Percentiles rank a stretch among this genome's conserved stretches.
Conservation (phyloP, 2,888 invertebrate genomes). For the Parnassius glacialis region DNA sequence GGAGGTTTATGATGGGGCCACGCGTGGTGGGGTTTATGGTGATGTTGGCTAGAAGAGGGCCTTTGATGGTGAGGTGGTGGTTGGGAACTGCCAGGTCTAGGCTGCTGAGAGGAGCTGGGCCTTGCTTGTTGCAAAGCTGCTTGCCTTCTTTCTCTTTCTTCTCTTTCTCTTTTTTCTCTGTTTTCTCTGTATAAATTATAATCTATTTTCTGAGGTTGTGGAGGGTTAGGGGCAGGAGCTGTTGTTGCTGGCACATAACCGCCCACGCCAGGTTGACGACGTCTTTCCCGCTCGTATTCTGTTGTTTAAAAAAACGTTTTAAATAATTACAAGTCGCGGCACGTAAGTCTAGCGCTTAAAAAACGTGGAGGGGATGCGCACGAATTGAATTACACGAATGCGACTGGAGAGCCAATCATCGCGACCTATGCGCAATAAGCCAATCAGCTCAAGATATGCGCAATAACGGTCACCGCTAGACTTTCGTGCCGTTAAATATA, state of each 20-base stretch:
- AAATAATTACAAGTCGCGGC: background rate
- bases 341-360: too few relatives aligned
- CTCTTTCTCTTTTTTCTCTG: constrained; percentile 80
- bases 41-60: constrained; percentile 58
- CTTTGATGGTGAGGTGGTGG: constrained; percentile 55
- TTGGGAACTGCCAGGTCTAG: constrained; percentile 37
- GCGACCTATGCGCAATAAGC: too few relatives aligned
- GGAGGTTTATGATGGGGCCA: constrained; percentile 65
- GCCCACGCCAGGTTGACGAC: constrained; percentile 64
- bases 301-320: constrained; percentile 22
- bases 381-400: too few relatives aligned
- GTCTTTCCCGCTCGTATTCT: constrained; percentile 75
- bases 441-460: too few relatives aligned
- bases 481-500: too few relatives aligned
- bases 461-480: too few relatives aligned
- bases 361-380: too few relatives aligned
- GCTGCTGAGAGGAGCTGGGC: constrained; percentile 28
- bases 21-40: constrained; percentile 60
- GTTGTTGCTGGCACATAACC: constrained; percentile 69
- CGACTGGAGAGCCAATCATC: too few relatives aligned
- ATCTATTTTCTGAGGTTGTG: constrained; percentile 76
- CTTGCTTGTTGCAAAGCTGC: constrained; percentile 47
- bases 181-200: constrained; percentile 82
- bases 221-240: constrained; percentile 49
- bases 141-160: constrained; percentile 75